Base-by-base conservation (phyloP, 2,113 vertebrate genomes). In the Perca fluviatilis region DNA sequence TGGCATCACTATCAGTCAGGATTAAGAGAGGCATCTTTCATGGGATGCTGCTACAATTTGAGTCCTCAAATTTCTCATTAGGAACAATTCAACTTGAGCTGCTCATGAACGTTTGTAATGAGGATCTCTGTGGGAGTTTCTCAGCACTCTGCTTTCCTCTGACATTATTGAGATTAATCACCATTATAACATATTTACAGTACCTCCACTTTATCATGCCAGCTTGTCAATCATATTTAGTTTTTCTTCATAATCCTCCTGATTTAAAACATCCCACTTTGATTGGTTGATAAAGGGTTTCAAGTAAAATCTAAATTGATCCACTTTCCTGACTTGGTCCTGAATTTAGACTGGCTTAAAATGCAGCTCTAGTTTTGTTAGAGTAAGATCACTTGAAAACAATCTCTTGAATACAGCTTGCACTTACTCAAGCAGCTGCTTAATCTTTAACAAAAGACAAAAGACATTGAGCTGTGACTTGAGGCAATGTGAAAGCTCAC, bases 401-500 rank as follows among this genome's bases (percentile, higher is more conserved):
- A n/a, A 9, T 43, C 25, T 36, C 23, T 27, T 57, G 13, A 76
- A 74, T 43, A 16, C 25, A 60, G 23, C 11, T 33, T 6, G 3
- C 51, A 9, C 21, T 66, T 68, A 58, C 63, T 73, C 58, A 60
- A 71, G 72, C 63, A 56, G 79, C 74, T 43, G 57, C 46, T 91
- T 90, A 90, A 93, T 91, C 47, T 80, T 92, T 90, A 88, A 89
- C 90, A 61, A 30, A 71, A 43, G 40, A 43, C 40, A n/a, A 51
- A 65, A 43, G 25, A 53, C 77, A 71, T 79, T 81, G 70, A 76
- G 40, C 66, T 49, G 71, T 74, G 60, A 79, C 75, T 69, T 21
- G 18, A 51, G 74, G 46, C 54, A 5, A 56, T 19, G 57, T 76
- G 51, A 79, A 84, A 46, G 80, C 82, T 72, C 80, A 93, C 80